A percentile compares a stretch with the other conserved stretches of the same genome.
These are phyloP conservation scores for Papio anubis DNA, from an alignment of 2,113 vertebrate species.

Conservation along the genomic window DNA sequence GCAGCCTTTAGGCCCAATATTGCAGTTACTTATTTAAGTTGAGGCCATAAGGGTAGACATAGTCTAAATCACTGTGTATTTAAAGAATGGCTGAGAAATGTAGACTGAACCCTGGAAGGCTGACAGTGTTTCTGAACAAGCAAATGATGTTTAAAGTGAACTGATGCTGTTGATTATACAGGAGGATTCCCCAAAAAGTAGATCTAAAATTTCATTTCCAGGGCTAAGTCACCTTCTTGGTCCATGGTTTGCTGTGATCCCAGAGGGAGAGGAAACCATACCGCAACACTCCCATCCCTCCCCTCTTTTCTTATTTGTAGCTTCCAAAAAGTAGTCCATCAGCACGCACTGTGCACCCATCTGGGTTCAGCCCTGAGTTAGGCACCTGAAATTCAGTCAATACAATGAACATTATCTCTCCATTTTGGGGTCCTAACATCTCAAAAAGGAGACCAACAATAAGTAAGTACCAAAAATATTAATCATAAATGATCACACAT, in stretches of 20 bases:
- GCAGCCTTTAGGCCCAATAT: not conserved
- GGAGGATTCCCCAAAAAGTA: not conserved
- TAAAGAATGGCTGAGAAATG: not conserved
- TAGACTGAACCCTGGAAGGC: not conserved
- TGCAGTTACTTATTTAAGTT: not conserved
- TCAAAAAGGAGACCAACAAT: not conserved
- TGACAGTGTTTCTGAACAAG: not conserved
- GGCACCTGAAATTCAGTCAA: not conserved
- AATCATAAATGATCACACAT: not conserved
- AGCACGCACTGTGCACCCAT: accelerated
- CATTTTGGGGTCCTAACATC: not conserved
- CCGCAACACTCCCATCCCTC: no score
- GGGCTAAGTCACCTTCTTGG: not conserved
- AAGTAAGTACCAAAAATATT: not conserved
- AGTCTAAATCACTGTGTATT: not conserved
- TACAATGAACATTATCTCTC: not conserved
- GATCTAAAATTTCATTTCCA: not conserved
- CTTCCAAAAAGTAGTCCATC: not conserved
- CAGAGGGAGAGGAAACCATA: not conserved
- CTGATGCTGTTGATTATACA: not conserved
- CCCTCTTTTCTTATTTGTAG: not conserved
- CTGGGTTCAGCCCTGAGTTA: not conserved
- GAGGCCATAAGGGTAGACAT: not conserved
- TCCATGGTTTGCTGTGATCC: not conserved
- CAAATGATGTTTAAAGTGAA: not conserved